These are phyloP conservation scores for Lanius collurio DNA, from an alignment of 2,113 vertebrate species.

Conservation along the genomic window DNA sequence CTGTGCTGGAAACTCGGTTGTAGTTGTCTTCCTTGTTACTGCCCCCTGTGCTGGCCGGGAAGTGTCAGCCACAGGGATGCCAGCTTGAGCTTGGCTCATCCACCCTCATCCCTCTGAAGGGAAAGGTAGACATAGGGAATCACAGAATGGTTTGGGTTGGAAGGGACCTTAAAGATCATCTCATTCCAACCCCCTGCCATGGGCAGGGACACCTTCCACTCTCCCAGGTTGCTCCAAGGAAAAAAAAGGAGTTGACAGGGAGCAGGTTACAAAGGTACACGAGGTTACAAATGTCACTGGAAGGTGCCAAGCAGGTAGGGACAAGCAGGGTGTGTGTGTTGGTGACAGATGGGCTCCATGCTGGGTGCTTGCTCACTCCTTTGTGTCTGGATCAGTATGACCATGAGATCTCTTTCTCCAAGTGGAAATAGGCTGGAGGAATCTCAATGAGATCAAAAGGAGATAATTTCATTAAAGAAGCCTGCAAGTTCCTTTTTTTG, in stretches of 20 bases:
- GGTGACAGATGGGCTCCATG: background rate
- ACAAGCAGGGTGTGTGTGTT: background rate
- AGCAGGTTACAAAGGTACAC: background rate
- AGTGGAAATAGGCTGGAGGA: background rate
- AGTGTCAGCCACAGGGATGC: background rate
- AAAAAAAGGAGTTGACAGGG: background rate
- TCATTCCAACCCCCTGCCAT: background rate
- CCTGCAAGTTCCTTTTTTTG: background rate
- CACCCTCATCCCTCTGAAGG: background rate
- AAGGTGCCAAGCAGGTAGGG: background rate
- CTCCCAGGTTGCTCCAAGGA: background rate
- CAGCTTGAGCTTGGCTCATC: background rate
- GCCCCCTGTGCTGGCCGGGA: background rate
- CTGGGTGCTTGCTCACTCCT: background rate
- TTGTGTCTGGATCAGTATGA: background rate
- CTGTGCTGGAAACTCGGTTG: background rate
- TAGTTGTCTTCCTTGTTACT: background rate
- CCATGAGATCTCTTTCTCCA: background rate
- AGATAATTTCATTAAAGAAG: background rate
- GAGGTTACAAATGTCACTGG: background rate
- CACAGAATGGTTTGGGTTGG: background rate
- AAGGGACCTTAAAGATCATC: background rate
- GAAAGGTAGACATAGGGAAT: background rate
- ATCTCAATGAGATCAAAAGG: background rate
- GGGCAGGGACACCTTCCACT: background rate